Evolutionary conservation across 2,888 invertebrate species (phyloP).

Genomic region (Acanthosepion pharaonis): DNA sequence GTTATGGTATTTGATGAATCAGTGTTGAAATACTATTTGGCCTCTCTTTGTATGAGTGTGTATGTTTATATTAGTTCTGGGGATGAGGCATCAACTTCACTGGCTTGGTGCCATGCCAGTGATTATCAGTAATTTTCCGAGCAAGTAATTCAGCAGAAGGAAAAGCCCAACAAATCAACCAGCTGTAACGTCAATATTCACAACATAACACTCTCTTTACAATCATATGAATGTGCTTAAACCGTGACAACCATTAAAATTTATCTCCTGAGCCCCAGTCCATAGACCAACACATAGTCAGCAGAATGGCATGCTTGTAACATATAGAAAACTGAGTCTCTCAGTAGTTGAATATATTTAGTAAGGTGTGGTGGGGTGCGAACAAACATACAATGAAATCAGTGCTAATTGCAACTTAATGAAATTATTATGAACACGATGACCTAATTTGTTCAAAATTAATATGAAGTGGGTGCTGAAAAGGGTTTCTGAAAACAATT

Average conservation of each 20-base stretch:
- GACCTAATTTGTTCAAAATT: not conserved
- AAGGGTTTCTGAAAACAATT: not conserved
- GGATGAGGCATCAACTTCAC: not conserved
- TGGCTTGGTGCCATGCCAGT: conserved; percentile 33
- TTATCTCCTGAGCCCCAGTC: not conserved
- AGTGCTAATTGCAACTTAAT: not conserved
- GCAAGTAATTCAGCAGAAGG: conserved; percentile 8
- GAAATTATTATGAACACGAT: not conserved
- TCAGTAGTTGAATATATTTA: not conserved
- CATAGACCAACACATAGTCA: not conserved
- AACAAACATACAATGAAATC: not conserved
- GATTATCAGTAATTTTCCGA: conserved; percentile 22
- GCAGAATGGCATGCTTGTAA: not conserved
- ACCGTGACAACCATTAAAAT: conserved; percentile 33
- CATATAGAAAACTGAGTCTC: not conserved
- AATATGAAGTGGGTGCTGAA: not conserved
- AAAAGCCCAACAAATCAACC: conserved; percentile 33
- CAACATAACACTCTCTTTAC: conserved; percentile 33
- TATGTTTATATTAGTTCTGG: not conserved
- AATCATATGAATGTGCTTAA: not conserved
- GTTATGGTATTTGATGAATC: not conserved
- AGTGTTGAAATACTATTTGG: not conserved
- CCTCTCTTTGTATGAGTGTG: not conserved
- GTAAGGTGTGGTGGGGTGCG: not conserved
- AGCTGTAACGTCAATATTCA: conserved; percentile 33